A percentile compares a stretch with the other conserved stretches of the same genome.
phyloP scores from a whole-genome alignment of 2,797 vertebrate genomes.

The Oreonectes daqikongensis region DNA sequence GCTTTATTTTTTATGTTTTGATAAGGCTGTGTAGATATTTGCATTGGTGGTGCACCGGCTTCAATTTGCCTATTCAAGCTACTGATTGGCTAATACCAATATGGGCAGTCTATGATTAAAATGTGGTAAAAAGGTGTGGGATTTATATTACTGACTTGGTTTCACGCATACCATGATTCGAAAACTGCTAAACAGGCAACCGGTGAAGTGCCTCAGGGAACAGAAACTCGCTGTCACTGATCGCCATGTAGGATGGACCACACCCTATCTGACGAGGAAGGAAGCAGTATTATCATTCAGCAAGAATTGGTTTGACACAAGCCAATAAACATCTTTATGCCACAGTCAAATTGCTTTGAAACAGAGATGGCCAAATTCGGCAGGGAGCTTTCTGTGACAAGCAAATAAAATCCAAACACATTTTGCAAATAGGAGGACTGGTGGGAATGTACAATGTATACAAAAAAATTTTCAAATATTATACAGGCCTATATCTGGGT shows the following conservation, averaged over 20 bases:
- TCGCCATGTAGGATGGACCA: no score
- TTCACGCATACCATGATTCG: neutral
- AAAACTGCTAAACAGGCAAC: neutral
- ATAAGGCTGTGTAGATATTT: neutral
- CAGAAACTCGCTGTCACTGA: neutral
- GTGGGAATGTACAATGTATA: no score
- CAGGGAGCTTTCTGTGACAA: neutral
- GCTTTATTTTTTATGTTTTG: neutral
- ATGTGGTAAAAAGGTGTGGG: neutral
- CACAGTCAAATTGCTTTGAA: conserved; percentile 5
- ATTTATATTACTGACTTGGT: neutral
- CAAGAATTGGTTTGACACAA: neutral
- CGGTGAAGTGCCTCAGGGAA: neutral
- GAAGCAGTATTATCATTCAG: conserved; percentile 30
- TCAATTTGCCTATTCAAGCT: neutral
- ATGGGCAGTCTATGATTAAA: neutral
- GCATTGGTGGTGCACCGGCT: neutral
- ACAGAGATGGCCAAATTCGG: neutral
- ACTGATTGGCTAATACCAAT: neutral
- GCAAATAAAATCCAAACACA: neutral
- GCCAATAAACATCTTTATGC: neutral
- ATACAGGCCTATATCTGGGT: no score
- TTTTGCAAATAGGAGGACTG: neutral
- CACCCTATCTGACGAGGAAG: conserved; percentile 24
- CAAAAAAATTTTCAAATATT: no score